phyloP scores from a whole-genome alignment of 2,888 invertebrate species.

The Eupithecia inturbata region DNA sequence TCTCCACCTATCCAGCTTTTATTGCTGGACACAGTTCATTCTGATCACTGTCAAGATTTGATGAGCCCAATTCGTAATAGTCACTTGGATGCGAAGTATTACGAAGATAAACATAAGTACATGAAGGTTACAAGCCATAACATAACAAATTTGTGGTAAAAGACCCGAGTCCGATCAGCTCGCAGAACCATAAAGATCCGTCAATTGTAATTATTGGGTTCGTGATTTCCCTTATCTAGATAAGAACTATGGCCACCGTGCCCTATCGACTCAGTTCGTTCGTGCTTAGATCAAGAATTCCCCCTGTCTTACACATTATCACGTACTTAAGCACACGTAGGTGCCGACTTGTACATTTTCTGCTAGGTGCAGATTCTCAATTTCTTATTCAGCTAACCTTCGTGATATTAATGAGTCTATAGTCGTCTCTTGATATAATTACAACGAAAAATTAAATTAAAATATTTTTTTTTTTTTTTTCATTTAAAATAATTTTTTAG shows the following conservation, averaged over 20 bases:
- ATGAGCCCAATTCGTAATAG: too few relatives aligned
- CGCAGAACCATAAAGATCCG: not conserved
- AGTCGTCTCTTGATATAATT: not conserved
- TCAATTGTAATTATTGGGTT: conserved; percentile 11
- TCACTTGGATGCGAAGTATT: too few relatives aligned
- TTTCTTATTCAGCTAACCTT: too few relatives aligned
- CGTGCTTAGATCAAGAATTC: not conserved
- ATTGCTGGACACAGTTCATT: too few relatives aligned
- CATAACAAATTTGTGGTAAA: too few relatives aligned
- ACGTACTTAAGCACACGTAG: not conserved
- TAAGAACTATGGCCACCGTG: not conserved
- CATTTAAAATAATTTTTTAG: not conserved
- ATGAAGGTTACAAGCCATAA: not conserved
- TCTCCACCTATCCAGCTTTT: too few relatives aligned
- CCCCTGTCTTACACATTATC: not conserved
- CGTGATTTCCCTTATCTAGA: conserved; percentile 14
- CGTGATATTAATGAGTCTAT: too few relatives aligned
- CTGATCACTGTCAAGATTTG: not conserved
- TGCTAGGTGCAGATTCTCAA: not conserved
- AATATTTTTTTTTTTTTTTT: too few relatives aligned
- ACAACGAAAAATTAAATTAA: not conserved
- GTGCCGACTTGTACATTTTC: not conserved
- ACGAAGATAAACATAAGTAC: not conserved
- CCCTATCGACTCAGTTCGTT: not conserved
- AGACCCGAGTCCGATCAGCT: not conserved